These are phyloP conservation scores for Hormiphora californensis DNA, from an alignment of 37 sponge, comb jelly and placozoan species.

Conservation along the genomic window DNA sequence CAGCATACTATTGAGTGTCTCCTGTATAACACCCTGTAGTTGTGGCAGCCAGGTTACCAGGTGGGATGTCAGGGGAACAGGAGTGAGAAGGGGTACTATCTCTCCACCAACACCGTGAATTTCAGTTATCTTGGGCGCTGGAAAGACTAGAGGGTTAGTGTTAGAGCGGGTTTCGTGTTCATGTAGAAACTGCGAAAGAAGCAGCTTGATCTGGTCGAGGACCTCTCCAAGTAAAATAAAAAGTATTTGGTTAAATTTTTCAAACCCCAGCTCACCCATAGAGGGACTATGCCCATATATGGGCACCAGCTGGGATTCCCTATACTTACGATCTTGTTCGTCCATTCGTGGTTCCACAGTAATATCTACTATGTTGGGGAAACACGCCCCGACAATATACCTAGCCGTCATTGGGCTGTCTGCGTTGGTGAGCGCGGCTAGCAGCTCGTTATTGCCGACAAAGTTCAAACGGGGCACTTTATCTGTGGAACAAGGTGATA, in stretches of 20 bases:
- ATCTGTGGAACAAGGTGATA: too few species aligned
- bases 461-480: conserved; percentile 6
- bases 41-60: not conserved
- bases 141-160: conserved; percentile 15
- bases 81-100: not conserved
- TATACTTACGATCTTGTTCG: conserved; percentile 43
- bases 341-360: conserved; percentile 49
- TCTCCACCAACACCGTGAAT: conserved; percentile 26
- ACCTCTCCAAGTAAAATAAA: too few species aligned
- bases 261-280: too few species aligned
- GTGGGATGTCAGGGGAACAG: not conserved
- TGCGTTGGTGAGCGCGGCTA: conserved; percentile 4
- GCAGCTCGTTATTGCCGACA: not conserved
- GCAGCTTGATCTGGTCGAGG: too few species aligned
- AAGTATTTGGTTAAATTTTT: too few species aligned
- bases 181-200: too few species aligned
- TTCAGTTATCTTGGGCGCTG: conserved; percentile 28
- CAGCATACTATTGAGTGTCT: conserved; percentile 2
- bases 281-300: too few species aligned
- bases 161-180: not conserved
- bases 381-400: not conserved
- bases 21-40: not conserved
- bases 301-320: too few species aligned
- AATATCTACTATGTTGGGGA: conserved; percentile 14
- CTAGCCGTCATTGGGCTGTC: not conserved